Conservation (phyloP, 2,888 invertebrate species). For the Chloroclystis v-ata region DNA sequence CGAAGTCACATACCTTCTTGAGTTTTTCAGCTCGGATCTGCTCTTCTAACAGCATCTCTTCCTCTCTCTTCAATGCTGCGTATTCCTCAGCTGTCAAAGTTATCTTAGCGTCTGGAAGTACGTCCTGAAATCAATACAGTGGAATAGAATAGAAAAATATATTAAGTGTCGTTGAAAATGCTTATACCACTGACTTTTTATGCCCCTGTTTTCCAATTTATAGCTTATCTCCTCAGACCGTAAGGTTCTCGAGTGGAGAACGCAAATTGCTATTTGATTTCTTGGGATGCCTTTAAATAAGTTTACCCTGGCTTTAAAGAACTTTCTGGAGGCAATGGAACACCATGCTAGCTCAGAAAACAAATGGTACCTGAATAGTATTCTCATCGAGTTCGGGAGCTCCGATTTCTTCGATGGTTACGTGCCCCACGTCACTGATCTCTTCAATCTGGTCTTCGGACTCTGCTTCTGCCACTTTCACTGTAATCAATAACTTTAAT, state of each 20-base stretch:
- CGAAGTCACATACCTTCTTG: slow-evolving; percentile 50
- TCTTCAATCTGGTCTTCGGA: neutral
- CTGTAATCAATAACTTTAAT: too few species aligned
- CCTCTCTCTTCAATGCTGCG: slow-evolving; percentile 41
- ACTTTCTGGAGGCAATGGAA: too few species aligned
- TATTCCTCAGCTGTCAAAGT: slow-evolving; percentile 19
- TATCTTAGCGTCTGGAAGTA: slow-evolving; percentile 35
- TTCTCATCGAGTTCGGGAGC: slow-evolving; percentile 8
- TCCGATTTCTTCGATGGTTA: slow-evolving; percentile 18
- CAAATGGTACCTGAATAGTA: slow-evolving; percentile 13
- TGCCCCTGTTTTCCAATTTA: too few species aligned
- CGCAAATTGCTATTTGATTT: too few species aligned
- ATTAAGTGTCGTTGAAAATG: too few species aligned
- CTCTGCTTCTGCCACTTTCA: neutral
- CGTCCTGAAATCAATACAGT: slow-evolving; percentile 29
- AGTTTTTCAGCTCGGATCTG: slow-evolving; percentile 54
- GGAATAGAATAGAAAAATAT: too few species aligned
- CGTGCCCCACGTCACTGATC: slow-evolving; percentile 8
- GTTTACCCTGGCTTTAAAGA: too few species aligned
- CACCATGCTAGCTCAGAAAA: too few species aligned
- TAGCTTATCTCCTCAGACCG: too few species aligned
- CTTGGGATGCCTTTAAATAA: too few species aligned
- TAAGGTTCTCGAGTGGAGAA: too few species aligned
- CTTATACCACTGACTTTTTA: too few species aligned
- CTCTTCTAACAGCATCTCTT: slow-evolving; percentile 49